Base-by-base conservation (phyloP, 2,888 invertebrate genomes). In the Andrena trimmerana region DNA sequence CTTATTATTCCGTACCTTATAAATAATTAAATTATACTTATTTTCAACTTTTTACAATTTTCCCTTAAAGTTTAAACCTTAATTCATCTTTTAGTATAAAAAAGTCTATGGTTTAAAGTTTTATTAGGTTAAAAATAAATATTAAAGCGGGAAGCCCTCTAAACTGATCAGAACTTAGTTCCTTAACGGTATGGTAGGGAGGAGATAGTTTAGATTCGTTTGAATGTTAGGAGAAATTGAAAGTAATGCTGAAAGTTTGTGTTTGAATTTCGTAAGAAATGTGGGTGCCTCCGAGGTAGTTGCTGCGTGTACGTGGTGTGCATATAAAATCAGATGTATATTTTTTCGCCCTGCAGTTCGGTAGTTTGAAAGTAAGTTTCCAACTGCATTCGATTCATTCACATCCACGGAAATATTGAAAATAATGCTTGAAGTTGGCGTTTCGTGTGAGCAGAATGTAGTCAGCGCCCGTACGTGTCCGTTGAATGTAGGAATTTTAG, bases 401-500 rank as follows among this genome's bases (percentile, higher is more conserved):
- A 6, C 10, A 42, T 31, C 31, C 42, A 65, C 2, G 7, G 3
- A 60, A 68, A 27, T 27, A 33, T 36, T 8, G 27, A 10, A 36
- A 65, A 10, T 52, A 48, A 63, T n/a, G 42, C 6, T 33, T 4
- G 8, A 78, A 63, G 33, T 63, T 29, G n/a, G 5, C 20, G 16
- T 60, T 29, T 20, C 13, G 20, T 7, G 31, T 0, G 5, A 13
- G 48, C 42, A 29, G 42, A 70, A 20, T 13, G 20, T n/a, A 6
- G 31, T n/a, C 8, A 8, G 10, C 1, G 54, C 2, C n/a, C 50
- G 36, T 29, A 27, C 24, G 27, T 13, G 59, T 27, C 24, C 42
- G 29, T 52, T 50, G 70, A 60, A 31, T 33, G 50, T 16, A 16
- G 31, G 20, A 54, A 70, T 66, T 60, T 42, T 7, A n/a, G 48